Evolutionary conservation across 2,797 vertebrate species (phyloP).

Genomic region (Thunnus albacares): DNA sequence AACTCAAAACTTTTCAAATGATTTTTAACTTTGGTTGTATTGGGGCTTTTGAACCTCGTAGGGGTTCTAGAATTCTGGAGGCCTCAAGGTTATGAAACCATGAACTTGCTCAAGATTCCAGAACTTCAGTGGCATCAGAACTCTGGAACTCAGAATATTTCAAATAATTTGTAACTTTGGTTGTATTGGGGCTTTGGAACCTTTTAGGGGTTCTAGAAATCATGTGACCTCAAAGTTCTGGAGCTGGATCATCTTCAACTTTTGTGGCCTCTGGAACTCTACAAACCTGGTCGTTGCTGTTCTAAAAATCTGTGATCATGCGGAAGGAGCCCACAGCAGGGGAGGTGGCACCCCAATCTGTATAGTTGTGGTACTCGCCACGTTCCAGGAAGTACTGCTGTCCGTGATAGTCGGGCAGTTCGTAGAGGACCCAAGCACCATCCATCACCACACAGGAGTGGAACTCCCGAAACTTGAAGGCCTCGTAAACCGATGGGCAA

Average conservation of each 20-base stretch:
- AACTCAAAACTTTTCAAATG: background rate
- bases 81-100: too few relatives aligned
- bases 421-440: slow-evolving; percentile 77
- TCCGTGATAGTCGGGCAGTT: slow-evolving; percentile 72
- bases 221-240: background rate
- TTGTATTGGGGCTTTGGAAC: background rate
- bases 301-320: slow-evolving; percentile 73
- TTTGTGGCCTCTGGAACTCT: background rate
- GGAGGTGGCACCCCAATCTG: slow-evolving; percentile 72
- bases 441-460: slow-evolving; percentile 76
- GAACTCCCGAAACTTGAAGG: slow-evolving; percentile 72
- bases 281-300: background rate
- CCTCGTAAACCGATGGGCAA: slow-evolving; percentile 64
- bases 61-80: background rate
- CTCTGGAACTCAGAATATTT: background rate
- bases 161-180: background rate
- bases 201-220: background rate
- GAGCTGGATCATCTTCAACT: background rate
- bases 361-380: slow-evolving; percentile 73
- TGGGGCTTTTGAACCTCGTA: background rate
- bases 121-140: background rate
- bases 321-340: slow-evolving; percentile 72
- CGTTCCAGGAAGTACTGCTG: slow-evolving; percentile 78
- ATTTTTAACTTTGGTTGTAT: background rate
- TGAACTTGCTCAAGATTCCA: background rate